phyloP scores from a whole-genome alignment of 2,113 vertebrate genomes.

The Amphilophus citrinellus region DNA sequence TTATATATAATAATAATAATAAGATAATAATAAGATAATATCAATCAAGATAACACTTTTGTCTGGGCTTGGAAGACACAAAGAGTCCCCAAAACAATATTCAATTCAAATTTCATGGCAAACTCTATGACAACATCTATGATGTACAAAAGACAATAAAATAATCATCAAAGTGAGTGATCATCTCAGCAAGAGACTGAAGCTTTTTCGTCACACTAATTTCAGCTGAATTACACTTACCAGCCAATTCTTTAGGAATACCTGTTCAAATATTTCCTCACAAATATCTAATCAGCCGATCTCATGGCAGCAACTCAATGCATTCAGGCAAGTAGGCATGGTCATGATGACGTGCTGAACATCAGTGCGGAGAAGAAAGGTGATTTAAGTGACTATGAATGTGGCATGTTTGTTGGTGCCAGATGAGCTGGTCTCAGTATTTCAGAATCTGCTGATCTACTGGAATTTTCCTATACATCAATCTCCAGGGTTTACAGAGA shows the following conservation, averaged over 20 bases:
- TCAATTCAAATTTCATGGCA: not conserved
- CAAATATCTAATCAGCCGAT: not conserved
- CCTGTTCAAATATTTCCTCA: not conserved
- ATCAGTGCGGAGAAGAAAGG: not conserved
- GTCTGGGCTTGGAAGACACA: not conserved
- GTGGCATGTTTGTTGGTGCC: not conserved
- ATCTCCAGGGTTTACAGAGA: not conserved
- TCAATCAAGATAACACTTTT: not conserved
- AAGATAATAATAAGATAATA: not conserved
- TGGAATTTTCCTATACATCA: not conserved
- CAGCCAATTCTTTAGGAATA: fast-evolving
- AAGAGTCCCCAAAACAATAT: not conserved
- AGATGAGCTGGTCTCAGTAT: not conserved
- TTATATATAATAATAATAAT: too few species aligned
- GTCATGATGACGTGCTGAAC: not conserved
- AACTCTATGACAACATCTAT: not conserved
- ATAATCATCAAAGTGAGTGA: not conserved
- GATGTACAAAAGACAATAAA: not conserved
- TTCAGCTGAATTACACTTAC: conserved; percentile 1
- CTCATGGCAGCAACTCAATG: not conserved
- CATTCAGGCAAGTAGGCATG: not conserved
- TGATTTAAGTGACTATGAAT: not conserved
- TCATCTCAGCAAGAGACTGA: not conserved
- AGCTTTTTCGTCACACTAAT: not conserved
- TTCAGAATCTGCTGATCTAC: not conserved